Conservation (phyloP, 2,113 vertebrate genomes). For the Papio anubis region DNA sequence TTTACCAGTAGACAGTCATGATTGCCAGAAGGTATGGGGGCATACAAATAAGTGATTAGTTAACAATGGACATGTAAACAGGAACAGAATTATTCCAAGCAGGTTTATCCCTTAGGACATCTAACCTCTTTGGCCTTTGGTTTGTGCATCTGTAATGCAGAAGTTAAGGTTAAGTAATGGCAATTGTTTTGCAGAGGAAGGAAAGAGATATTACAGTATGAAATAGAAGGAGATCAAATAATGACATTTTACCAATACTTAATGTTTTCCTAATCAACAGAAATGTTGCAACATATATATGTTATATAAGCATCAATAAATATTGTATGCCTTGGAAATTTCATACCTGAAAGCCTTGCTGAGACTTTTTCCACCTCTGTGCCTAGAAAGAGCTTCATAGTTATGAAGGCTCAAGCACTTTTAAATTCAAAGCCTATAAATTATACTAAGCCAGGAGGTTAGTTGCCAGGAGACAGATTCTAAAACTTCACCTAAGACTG, state of each 20-base stretch:
- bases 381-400: not conserved
- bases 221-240: not conserved
- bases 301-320: not conserved
- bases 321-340: not conserved
- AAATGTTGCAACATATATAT: not conserved
- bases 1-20: slow-evolving; percentile 54
- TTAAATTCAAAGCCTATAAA: not conserved
- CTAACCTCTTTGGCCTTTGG: not conserved
- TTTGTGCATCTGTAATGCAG: not conserved
- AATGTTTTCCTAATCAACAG: not conserved
- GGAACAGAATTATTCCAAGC: not conserved
- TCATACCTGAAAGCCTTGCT: not conserved
- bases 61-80: slow-evolving; percentile 35
- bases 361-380: not conserved
- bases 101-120: not conserved
- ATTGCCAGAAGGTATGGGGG: not conserved
- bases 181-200: not conserved
- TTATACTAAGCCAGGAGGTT: not conserved
- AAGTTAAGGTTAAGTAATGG: not conserved
- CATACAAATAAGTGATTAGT: not conserved
- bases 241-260: not conserved
- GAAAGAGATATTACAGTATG: not conserved
- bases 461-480: not conserved
- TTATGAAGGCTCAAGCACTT: not conserved
- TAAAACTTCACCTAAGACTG: not conserved